Percentiles rank a stretch among this genome's conserved stretches.
These are phyloP conservation scores for Cerastis rubricosa DNA, from an alignment of 2,888 invertebrate genomes.

Conservation along the genomic window DNA sequence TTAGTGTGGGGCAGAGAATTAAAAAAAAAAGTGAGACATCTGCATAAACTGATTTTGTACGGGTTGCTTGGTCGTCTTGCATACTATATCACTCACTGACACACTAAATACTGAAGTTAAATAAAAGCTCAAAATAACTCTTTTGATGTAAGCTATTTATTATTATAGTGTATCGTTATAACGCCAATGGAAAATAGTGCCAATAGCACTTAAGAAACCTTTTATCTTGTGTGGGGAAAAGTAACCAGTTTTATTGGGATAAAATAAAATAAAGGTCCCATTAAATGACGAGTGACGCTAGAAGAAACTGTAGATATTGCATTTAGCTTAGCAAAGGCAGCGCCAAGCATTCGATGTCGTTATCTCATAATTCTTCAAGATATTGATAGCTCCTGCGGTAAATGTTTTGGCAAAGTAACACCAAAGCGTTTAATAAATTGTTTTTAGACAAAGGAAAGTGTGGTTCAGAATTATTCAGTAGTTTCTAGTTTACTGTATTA, in stretches of 20 bases:
- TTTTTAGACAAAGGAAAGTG: background rate
- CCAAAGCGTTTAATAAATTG: background rate
- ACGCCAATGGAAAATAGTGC: background rate
- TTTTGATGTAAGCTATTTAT: background rate
- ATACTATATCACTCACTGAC: background rate
- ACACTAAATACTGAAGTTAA: background rate
- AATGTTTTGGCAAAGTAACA: conserved; percentile 23
- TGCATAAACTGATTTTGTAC: no score
- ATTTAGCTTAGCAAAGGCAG: background rate
- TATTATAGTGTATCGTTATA: background rate
- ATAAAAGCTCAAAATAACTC: background rate
- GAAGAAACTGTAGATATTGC: background rate
- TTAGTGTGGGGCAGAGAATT: no score
- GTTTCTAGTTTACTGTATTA: no score
- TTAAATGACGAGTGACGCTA: background rate
- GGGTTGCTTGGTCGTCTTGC: no score
- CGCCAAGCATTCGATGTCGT: background rate
- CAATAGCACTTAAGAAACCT: conserved; percentile 14
- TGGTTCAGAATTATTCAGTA: background rate
- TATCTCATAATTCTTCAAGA: background rate
- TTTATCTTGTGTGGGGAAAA: conserved; percentile 14
- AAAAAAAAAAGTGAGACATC: no score
- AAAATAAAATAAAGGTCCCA: background rate
- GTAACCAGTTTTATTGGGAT: background rate
- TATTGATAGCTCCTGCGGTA: conserved; percentile 5